A percentile compares a stretch with the other conserved stretches of the same genome.
phyloP scores from a whole-genome alignment of 2,797 vertebrate genomes.

The Uromys caudimaculatus region DNA sequence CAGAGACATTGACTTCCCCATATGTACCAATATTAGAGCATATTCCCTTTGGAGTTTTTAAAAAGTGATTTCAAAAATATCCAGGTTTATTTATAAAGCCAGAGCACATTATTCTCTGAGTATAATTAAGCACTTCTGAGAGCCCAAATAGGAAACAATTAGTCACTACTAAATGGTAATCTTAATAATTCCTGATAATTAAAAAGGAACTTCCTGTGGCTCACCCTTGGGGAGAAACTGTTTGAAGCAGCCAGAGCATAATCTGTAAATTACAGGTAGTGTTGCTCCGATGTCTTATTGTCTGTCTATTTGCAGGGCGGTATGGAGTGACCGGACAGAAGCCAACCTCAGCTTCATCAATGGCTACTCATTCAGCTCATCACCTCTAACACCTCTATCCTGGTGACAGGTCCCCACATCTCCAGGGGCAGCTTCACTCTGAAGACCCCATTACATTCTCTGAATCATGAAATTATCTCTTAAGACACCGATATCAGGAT shows the following conservation, averaged over 20 bases:
- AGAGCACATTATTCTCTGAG: slow-evolving; percentile 61
- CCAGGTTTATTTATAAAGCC: slow-evolving; percentile 74
- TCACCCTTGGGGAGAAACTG: slow-evolving; percentile 57
- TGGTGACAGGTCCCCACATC: not conserved
- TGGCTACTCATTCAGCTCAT: slow-evolving; percentile 29
- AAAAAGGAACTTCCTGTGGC: slow-evolving; percentile 45
- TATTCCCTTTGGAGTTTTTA: slow-evolving; percentile 10
- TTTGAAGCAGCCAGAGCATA: slow-evolving; percentile 52
- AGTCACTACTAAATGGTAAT: slow-evolving; percentile 64
- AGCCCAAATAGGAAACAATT: slow-evolving; percentile 72
- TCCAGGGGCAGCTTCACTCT: not conserved
- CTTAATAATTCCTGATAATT: slow-evolving; percentile 74
- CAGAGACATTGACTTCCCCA: slow-evolving; percentile 18
- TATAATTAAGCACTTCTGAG: slow-evolving; percentile 70
- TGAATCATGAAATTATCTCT: not conserved
- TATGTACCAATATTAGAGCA: not conserved
- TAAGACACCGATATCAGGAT: not conserved
- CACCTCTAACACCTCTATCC: slow-evolving; percentile 37
- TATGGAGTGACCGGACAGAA: not conserved
- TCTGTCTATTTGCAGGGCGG: slow-evolving; percentile 44
- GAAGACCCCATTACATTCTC: slow-evolving; percentile 3
- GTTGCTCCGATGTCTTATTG: slow-evolving; percentile 22
- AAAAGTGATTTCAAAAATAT: slow-evolving; percentile 51
- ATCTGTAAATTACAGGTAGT: slow-evolving; percentile 54
- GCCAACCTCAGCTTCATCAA: slow-evolving; percentile 26